Percentiles rank a stretch among this genome's conserved stretches.
Conservation (phyloP, 2,797 vertebrate species). For the Phalloptychus januarius region DNA sequence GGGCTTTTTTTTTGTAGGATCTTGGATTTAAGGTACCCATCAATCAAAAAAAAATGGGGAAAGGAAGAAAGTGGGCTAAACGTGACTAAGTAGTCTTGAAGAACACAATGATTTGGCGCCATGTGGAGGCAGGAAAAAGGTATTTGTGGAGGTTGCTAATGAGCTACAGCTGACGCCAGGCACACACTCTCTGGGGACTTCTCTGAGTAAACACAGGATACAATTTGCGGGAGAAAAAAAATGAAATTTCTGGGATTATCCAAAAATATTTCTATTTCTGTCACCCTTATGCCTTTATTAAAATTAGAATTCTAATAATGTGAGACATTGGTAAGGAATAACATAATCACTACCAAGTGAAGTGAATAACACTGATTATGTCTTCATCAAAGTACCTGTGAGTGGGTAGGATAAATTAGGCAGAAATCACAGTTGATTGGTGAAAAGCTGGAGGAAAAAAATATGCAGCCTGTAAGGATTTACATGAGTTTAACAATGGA, state of each 20-base stretch:
- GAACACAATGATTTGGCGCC: background rate
- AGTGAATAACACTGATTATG: background rate
- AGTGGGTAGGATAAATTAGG: background rate
- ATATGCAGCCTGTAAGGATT: background rate
- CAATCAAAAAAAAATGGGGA: background rate
- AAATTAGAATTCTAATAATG: background rate
- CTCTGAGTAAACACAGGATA: background rate
- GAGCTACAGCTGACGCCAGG: background rate
- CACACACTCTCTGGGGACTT: background rate
- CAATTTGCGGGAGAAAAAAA: background rate
- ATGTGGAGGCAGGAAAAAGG: background rate
- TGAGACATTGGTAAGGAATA: background rate
- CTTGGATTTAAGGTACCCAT: too few relatives aligned
- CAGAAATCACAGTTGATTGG: background rate
- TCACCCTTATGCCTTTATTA: background rate
- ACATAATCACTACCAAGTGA: background rate
- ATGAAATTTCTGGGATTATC: background rate
- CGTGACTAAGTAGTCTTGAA: background rate
- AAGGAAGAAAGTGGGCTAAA: background rate
- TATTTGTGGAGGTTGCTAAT: constrained; percentile 11
- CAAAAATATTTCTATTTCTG: background rate
- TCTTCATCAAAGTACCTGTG: background rate
- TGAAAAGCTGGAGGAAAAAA: background rate
- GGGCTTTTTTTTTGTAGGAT: too few relatives aligned
- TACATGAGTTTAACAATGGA: background rate